Evolutionary conservation across 2,797 vertebrate species (phyloP), one percentile per base, ranked within the genome.

Genomic region (Brotula barbata): DNA sequence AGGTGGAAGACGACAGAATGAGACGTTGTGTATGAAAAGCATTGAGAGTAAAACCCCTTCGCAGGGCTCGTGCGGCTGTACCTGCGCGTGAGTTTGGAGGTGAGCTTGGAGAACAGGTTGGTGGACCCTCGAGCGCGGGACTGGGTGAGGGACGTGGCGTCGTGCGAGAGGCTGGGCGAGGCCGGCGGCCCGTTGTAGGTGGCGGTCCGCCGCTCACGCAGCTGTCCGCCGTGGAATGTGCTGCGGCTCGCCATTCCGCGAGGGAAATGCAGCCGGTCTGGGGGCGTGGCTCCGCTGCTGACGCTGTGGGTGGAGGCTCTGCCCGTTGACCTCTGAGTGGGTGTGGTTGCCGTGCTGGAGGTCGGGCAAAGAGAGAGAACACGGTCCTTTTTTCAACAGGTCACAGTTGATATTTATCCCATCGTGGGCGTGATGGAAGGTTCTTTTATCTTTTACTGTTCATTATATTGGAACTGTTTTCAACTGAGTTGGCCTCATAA

Each of bases 121-220:
- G 93, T 92, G 76, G 95, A 94, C 33, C 93, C 94, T 28, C 94
- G 88, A 77, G 92, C 89, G 74, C 95, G 92, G 2, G 93, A 91
- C 76, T 96, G 95, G 0, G 92, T 90, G 55, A 95, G 83, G 0
- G 93, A 93, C 0, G 94, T 90, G 37, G 93, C 92, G 58, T 95
- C 94, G 0, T 95, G 94, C 23, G 94, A 95, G 59, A 95, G 89
- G 31, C 93, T 95, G 75, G 95, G 95, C 0, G 95, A 97, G 47
- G 95, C 95, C 0, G 95, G 95, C 0, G 95, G 95, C 13, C 95
- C 94, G 0, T 96, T 96, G 78, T 96, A 96, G 1, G 95, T 96
- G 33, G 95, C 95, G 0, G 94, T 95, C 46, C 94, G 93, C 20
- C 94, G 89, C 50, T 96, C 95, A 17, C 94, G 77, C 58, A 94